A percentile compares a stretch with the other conserved stretches of the same genome.
phyloP scores from a whole-genome alignment of 2,888 invertebrate species.

The Melieria picta region DNA sequence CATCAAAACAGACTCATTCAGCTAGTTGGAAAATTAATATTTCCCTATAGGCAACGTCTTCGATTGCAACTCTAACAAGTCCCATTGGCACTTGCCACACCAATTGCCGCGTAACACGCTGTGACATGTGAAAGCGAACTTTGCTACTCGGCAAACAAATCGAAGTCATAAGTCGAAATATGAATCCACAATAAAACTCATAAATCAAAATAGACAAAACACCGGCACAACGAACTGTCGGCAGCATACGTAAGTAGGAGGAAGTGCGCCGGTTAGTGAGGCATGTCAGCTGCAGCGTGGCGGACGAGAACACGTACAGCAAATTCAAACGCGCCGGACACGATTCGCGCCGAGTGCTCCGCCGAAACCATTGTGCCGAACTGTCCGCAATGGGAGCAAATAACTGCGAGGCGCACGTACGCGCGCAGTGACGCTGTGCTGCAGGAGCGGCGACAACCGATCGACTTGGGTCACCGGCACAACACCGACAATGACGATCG shows the following conservation, averaged over 20 bases:
- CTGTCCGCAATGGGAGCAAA: constrained; percentile 40
- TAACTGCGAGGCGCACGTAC: constrained; percentile 36
- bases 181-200: constrained; percentile 44
- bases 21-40: too few relatives aligned
- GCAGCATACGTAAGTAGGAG: constrained; percentile 3
- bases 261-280: background rate
- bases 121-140: background rate
- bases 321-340: constrained; percentile 28
- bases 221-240: constrained; percentile 29
- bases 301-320: constrained; percentile 27
- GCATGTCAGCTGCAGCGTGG: background rate
- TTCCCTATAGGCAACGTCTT: too few relatives aligned
- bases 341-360: constrained; percentile 15
- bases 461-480: constrained; percentile 12
- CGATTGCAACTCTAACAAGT: too few relatives aligned
- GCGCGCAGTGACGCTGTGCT: constrained; percentile 14
- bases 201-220: constrained; percentile 49
- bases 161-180: background rate
- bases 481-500: background rate
- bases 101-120: background rate
- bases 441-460: constrained; percentile 23
- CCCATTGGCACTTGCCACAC: background rate
- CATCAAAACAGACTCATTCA: too few relatives aligned
- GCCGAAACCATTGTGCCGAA: too few relatives aligned
- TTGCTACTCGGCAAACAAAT: background rate